Evolutionary conservation across 2,113 vertebrate genomes (phyloP), one percentile per base, ranked within the genome.

Genomic region (Glaucidium brasilianum): DNA sequence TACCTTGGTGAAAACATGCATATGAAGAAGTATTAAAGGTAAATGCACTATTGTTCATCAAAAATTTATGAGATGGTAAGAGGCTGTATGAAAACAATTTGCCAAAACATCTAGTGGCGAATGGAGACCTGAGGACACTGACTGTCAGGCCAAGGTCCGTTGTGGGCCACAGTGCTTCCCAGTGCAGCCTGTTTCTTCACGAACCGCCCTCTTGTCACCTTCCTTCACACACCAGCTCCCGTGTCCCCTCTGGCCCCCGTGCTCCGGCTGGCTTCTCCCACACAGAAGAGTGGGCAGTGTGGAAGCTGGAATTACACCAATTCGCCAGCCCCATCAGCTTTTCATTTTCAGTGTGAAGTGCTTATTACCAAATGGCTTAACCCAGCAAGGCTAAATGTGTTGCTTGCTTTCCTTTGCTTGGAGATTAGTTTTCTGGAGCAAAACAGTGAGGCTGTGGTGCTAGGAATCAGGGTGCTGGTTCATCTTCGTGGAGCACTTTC

Each of bases 81-180:
- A 82, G 22, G 9, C 21, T 21, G 10, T 32, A 37, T 12, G 25
- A 18, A 67, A 76, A 71, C 17, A 43, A 26, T 53, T 78, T 82
- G 18, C 34, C 12, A 15, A 35, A 81, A 12, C 7, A 17, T 34
- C 17, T 53, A 37, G 27, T 62, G 47, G 32, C 56, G 7, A 8
- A 26, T 72, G 53, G 32, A 63, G 45, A 26, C 56, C 34, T 26
- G 27, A 69, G 72, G 15, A 59, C 11, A 3, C 13, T 16, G 12
- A 21, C 11, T n/a, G 37, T 12, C 26, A 60, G 72, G 22, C 62
- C 13, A 15, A 0, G 2, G 27, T 37, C 14, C 0, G 0, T 15
- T 13, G 9, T 22, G 37, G 29, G 20, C 41, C 22, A 41, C 17
- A 2, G 32, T 72, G 43, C 64, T 53, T 83, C 27, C n/a, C 15